Conservation (phyloP, 2,797 vertebrate species). For the Tenualosa thibaudeaui region DNA sequence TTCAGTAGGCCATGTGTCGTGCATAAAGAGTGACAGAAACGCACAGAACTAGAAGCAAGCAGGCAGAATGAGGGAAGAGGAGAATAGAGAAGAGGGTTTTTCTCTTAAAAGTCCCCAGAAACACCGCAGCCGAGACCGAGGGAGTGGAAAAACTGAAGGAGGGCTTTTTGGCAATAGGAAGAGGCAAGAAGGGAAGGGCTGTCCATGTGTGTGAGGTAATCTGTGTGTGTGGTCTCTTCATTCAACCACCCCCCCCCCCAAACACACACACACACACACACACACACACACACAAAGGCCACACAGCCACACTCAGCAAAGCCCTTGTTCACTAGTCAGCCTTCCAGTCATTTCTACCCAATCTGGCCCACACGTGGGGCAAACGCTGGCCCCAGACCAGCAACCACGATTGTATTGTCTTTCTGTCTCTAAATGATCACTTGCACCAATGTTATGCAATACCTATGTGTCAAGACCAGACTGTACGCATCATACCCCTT, state of each 20-base stretch:
- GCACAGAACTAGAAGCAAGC: background rate
- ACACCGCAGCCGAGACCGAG: constrained; percentile 52
- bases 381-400: background rate
- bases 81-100: background rate
- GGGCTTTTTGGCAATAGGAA: constrained; percentile 5
- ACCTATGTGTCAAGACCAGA: background rate
- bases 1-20: background rate
- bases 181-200: background rate
- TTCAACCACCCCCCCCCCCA: background rate
- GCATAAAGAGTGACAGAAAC: background rate
- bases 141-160: constrained; percentile 31
- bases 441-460: no score
- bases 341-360: background rate
- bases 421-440: no score
- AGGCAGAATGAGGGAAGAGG: background rate
- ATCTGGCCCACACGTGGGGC: background rate
- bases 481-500: background rate
- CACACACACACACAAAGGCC: constrained; percentile 13
- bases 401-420: background rate
- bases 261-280: background rate
- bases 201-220: constrained; percentile 18
- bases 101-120: constrained; percentile 48
- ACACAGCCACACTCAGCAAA: background rate
- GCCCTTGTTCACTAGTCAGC: background rate
- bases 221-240: constrained; percentile 12